Base-by-base conservation (phyloP, 30 jellyfish, hydroid and myxozoan species). In the Sanderia malayensis region DNA sequence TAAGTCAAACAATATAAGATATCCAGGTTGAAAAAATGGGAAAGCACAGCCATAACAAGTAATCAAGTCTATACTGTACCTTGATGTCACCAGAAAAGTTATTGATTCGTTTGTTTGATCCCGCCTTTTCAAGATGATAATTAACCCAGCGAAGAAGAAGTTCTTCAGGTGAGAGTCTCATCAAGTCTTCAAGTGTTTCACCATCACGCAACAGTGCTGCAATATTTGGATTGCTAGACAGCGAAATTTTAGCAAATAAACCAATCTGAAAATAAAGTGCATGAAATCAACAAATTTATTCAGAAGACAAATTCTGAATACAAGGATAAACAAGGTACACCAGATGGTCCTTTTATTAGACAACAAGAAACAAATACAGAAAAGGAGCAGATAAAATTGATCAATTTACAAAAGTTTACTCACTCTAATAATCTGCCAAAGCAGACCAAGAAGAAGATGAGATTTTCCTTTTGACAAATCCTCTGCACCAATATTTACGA, bases 361-460 rank as follows among this genome's bases (percentile, higher is more conserved):
- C n/a, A n/a, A n/a, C n/a, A n/a, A n/a, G n/a, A n/a, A n/a, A n/a
- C n/a, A n/a, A n/a, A n/a, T n/a, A n/a, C n/a, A n/a, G n/a, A n/a
- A n/a, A n/a, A n/a, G n/a, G n/a, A n/a, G n/a, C n/a, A n/a, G n/a
- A n/a, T n/a, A n/a, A n/a, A n/a, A n/a, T n/a, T n/a, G n/a, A n/a
- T n/a, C n/a, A n/a, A n/a, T n/a, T n/a, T n/a, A n/a, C n/a, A n/a
- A n/a, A n/a, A n/a, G n/a, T 92, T 45, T 37, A 52, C 95, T 46
- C 45, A 94, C 99, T 84, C 96, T 82, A 73, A 94, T 94, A 62
- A 94, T 94, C 76, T 94, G 99, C 99, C 99, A 94, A 64, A 94
- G 58, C 20, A 94, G 94, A 32, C 99, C 99, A 70, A 94, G 95
- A 11, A 81, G 66, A 75, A 94, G 79, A 74, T 94, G 99, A 22